Evolutionary conservation across 2,113 vertebrate species (phyloP).

Genomic region (Emydocephalus ijimae): DNA sequence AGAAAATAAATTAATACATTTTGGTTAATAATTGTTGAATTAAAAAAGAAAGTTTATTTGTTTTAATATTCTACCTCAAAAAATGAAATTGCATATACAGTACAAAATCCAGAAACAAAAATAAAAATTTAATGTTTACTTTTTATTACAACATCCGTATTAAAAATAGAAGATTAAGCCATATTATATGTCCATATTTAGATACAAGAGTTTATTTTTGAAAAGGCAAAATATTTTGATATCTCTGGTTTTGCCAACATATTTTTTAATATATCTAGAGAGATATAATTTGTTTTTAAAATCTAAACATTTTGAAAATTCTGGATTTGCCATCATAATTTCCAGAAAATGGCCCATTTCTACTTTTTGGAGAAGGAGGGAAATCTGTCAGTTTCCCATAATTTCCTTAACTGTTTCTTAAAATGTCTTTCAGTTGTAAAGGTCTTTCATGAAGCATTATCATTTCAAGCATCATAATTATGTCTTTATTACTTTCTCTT

Average conservation of each 20-base stretch:
- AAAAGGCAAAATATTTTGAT: background rate
- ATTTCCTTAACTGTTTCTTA: background rate
- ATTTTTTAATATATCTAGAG: background rate
- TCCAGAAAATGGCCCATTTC: background rate
- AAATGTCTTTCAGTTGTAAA: background rate
- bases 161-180: background rate
- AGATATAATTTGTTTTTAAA: background rate
- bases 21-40: background rate
- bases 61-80: background rate
- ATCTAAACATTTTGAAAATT: background rate
- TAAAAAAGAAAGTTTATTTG: background rate
- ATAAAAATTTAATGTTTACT: background rate
- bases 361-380: background rate
- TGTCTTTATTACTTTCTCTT: background rate
- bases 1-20: conserved; percentile 9
- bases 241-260: background rate
- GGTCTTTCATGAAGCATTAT: background rate
- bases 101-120: background rate
- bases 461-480: background rate
- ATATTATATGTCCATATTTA: background rate
- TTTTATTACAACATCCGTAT: background rate
- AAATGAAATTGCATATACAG: background rate
- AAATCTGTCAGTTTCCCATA: background rate
- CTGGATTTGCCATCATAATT: background rate
- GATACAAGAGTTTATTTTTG: background rate